Conservation (phyloP, 2,113 vertebrate species). For the Lycaon pictus region DNA sequence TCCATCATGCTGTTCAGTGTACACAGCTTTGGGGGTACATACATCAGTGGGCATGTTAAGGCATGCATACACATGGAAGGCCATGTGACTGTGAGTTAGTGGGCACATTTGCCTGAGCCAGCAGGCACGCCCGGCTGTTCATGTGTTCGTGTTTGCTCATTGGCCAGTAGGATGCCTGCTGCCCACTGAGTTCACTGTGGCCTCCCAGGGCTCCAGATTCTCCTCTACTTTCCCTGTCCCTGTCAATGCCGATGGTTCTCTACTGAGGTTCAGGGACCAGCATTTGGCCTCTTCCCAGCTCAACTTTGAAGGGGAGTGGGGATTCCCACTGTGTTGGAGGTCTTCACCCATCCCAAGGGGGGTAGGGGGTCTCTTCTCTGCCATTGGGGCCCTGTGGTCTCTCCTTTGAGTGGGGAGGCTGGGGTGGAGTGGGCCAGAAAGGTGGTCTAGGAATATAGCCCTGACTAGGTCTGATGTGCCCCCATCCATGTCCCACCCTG, state of each 20-base stretch:
- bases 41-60: neutral
- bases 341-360: neutral
- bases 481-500: neutral
- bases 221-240: neutral
- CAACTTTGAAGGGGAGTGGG: neutral
- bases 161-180: neutral
- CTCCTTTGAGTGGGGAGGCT: neutral
- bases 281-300: neutral
- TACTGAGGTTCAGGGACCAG: neutral
- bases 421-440: neutral
- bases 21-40: neutral
- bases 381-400: neutral
- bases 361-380: neutral
- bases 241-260: neutral
- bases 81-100: neutral
- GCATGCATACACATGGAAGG: neutral
- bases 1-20: neutral
- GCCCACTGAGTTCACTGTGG: neutral
- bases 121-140: fast-evolving
- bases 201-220: neutral
- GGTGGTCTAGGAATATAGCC: neutral
- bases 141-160: neutral
- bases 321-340: neutral
- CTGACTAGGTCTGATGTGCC: neutral
- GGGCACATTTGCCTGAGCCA: neutral